Evolutionary conservation across 2,888 invertebrate genomes (phyloP).

Genomic region (Onthophagus sagittarius): DNA sequence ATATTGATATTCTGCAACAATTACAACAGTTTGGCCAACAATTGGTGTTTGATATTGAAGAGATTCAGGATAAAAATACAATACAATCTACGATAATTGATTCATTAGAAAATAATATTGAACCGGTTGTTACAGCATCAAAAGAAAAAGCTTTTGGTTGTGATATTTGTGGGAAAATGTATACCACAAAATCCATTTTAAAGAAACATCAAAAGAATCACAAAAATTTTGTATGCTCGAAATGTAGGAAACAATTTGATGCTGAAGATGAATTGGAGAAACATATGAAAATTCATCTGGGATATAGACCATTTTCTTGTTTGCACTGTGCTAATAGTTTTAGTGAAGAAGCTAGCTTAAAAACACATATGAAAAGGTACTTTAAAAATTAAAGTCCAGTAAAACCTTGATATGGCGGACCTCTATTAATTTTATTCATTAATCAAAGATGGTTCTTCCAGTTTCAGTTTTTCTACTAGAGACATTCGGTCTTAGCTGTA

Average conservation of each 20-base stretch:
- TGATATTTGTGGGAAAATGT: constrained; percentile 41
- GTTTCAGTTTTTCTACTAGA: no score
- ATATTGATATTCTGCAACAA: constrained; percentile 9
- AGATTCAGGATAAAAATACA: constrained; percentile 4
- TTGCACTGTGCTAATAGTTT: constrained; percentile 58
- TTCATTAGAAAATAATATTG: not conserved
- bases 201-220: constrained; percentile 49
- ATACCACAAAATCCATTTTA: constrained; percentile 40
- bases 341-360: constrained; percentile 57
- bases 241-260: constrained; percentile 58
- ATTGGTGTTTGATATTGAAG: constrained; percentile 20
- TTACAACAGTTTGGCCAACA: constrained; percentile 19
- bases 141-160: constrained; percentile 34
- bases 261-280: constrained; percentile 58
- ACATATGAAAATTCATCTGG: constrained; percentile 58
- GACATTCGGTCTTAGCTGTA: no score
- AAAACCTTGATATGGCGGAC: no score
- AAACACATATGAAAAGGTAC: constrained; percentile 56
- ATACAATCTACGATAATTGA: not conserved
- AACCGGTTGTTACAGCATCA: not conserved
- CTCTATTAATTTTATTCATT: no score
- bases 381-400: not conserved
- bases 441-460: no score
- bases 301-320: constrained; percentile 56
- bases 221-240: constrained; percentile 55